Evolutionary conservation across 1,140 invertebrate genomes (phyloP), one percentile per base, ranked within the genome.

Genomic region (Manduca sexta): DNA sequence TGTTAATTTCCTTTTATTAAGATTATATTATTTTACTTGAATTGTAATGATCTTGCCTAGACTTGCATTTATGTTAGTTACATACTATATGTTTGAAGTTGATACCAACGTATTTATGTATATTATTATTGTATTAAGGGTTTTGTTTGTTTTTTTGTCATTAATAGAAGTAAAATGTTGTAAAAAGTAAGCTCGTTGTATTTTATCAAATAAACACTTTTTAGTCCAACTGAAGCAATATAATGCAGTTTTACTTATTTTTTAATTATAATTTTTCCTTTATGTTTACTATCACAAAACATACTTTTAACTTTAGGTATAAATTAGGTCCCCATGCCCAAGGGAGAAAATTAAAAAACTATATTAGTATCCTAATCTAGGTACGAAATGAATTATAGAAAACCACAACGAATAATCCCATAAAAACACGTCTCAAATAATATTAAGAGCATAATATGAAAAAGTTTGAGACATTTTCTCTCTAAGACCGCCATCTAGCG

Each of bases 141-240:
- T 83, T 84, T 83, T 84, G 79, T 83, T 84, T 84, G 79, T 84
- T 84, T 69, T 69, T 83, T 84, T 82, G 75, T 83, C 79, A 84
- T 84, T 84, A 72, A 78, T 84, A 84, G 81, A 80, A 81, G 71
- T 84, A 83, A 84, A 84, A 84, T 84, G 81, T 84, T 84, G 81
- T 83, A 84, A 84, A 84, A 84, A 84, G 77, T 84, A 84, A 84
- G 79, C 81, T 84, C 79, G 81, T 84, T 84, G 81, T 84, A 84
- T 84, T 84, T 84, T 84, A 84, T 83, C 81, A 83, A 84, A 84
- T 84, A 84, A 84, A 84, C 79, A 84, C 81, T 83, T 84, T 84
- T 84, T 84, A 84, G 81, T 84, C 81, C 81, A 83, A 84, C 79
- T 84, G 77, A 83, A 84, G 77, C 81, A 84, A 84, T 78, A 83